Conservation (phyloP, 2,888 invertebrate species). For the Drosophila fungiperda region DNA sequence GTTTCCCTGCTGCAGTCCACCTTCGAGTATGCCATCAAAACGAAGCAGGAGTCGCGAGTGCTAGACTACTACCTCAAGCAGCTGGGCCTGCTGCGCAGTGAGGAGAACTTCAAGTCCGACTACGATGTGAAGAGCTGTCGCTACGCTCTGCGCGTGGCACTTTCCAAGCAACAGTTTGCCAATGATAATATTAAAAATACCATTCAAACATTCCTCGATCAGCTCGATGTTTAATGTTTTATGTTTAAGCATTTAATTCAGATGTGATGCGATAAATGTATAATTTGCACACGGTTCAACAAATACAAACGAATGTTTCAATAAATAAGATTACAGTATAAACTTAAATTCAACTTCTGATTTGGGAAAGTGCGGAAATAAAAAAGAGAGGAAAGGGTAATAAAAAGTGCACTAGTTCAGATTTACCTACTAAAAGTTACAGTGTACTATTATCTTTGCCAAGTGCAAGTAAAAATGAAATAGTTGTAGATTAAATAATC, state of each 20-base stretch:
- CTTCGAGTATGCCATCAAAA: constrained; percentile 82
- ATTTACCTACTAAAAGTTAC: neutral
- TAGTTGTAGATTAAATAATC: neutral
- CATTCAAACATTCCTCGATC: constrained; percentile 81
- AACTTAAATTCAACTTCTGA: neutral
- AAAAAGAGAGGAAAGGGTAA: too few species aligned
- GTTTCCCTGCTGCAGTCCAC: constrained; percentile 79
- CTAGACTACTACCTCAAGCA: constrained; percentile 84
- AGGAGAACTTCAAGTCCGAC: constrained; percentile 81
- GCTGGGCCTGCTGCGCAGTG: constrained; percentile 82
- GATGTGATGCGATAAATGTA: neutral
- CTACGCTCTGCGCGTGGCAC: constrained; percentile 80
- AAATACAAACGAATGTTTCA: constrained; percentile 3
- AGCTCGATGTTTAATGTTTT: constrained; percentile 64
- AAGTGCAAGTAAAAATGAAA: neutral
- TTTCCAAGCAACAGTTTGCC: constrained; percentile 75
- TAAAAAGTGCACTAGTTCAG: neutral
- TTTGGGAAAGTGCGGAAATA: neutral
- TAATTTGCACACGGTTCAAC: neutral
- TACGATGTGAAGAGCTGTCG: constrained; percentile 83
- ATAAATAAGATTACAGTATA: constrained; percentile 28
- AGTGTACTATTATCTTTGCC: neutral
- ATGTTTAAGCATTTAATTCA: neutral
- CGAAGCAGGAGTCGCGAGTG: constrained; percentile 82
- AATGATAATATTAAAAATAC: constrained; percentile 81